phyloP scores from a whole-genome alignment of 2,797 vertebrate species.

The Pangasius mekongensis region DNA sequence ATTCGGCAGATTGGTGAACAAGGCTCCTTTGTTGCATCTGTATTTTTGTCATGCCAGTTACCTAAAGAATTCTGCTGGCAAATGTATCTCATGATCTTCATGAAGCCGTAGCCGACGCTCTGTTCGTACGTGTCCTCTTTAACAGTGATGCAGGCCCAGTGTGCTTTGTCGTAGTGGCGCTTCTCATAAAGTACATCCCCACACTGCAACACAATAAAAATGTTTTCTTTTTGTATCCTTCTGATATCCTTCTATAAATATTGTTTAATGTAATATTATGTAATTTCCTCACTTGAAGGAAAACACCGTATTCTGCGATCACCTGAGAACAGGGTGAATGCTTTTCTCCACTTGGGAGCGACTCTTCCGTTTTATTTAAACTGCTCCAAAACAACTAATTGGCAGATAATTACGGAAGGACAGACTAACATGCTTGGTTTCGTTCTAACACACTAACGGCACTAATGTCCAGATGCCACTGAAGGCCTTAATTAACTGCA shows the following conservation, averaged over 20 bases:
- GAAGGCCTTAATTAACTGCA: no score
- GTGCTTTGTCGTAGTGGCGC: constrained; percentile 83
- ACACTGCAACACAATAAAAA: constrained; percentile 69
- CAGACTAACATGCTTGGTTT: not conserved
- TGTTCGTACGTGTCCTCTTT: constrained; percentile 86
- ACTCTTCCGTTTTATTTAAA: not conserved
- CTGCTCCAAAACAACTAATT: not conserved
- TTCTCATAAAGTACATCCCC: constrained; percentile 85
- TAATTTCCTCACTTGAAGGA: not conserved
- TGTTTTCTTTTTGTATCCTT: not conserved
- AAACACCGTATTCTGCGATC: not conserved
- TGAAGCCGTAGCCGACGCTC: constrained; percentile 90
- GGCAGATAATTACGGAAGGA: not conserved
- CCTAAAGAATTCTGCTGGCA: constrained; percentile 88
- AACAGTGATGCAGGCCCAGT: constrained; percentile 88
- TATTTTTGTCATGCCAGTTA: constrained; percentile 49
- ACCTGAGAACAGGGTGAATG: no score
- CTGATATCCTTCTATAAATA: not conserved
- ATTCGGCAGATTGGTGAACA: not conserved
- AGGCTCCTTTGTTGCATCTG: not conserved
- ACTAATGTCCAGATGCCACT: no score
- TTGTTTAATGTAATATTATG: not conserved
- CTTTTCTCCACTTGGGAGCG: not conserved
- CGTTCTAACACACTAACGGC: not conserved
- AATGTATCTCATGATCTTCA: constrained; percentile 93